Conservation (phyloP, 2,113 vertebrate genomes). For the Pavo muticus region DNA sequence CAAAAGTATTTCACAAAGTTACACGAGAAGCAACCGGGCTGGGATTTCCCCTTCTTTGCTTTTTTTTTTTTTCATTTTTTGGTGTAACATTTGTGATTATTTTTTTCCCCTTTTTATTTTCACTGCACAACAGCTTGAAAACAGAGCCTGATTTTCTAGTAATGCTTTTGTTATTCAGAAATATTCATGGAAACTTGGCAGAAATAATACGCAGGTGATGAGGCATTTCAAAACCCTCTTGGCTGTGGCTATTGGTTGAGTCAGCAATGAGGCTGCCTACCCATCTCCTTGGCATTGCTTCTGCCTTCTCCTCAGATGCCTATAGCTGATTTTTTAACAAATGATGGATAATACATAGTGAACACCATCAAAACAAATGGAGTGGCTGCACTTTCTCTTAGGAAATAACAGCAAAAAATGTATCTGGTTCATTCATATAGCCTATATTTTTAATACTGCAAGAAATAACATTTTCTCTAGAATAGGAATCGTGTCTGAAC, state of each 20-base stretch:
- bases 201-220: not conserved
- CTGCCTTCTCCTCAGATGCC: not conserved
- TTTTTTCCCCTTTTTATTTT: not conserved
- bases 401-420: not conserved
- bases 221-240: not conserved
- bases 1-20: conserved; percentile 34
- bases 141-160: not conserved
- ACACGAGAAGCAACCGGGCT: not conserved
- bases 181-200: not conserved
- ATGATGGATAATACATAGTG: not conserved
- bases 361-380: not conserved
- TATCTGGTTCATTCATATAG: not conserved
- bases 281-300: not conserved
- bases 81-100: not conserved
- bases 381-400: not conserved
- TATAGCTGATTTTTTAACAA: not conserved
- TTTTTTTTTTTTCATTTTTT: not conserved
- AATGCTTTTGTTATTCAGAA: not conserved
- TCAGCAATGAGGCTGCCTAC: not conserved
- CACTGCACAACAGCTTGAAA: not conserved
- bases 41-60: not conserved
- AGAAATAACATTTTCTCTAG: not conserved
- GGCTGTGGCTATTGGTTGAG: accelerated
- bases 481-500: not conserved
- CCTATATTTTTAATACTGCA: not conserved